Percentiles rank a stretch among this genome's conserved stretches.
Conservation (phyloP, 2,797 vertebrate genomes). For the Chaetodon trifasciatus region DNA sequence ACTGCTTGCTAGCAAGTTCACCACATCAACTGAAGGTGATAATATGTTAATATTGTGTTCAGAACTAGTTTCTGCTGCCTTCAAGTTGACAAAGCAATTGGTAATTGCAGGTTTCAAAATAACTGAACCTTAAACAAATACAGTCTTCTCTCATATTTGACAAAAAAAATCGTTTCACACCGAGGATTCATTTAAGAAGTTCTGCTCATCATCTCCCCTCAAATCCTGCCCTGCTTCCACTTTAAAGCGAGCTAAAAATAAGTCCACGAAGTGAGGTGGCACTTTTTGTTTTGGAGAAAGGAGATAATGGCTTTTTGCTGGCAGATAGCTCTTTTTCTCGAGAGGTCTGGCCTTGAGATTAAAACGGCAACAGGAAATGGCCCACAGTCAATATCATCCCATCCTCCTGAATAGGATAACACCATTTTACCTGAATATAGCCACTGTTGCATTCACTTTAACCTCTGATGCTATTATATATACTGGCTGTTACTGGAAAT, state of each 20-base stretch:
- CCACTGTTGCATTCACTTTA: slow-evolving; percentile 39
- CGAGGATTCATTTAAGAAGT: slow-evolving; percentile 5
- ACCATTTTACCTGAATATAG: slow-evolving; percentile 44
- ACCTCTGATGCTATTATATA: slow-evolving; percentile 38
- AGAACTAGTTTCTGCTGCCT: neutral
- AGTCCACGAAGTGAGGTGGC: slow-evolving; percentile 41
- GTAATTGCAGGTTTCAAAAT: neutral
- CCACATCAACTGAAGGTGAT: neutral
- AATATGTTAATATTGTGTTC: neutral
- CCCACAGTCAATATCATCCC: slow-evolving; percentile 57
- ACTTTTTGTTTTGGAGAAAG: slow-evolving; percentile 39
- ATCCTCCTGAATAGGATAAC: slow-evolving; percentile 57
- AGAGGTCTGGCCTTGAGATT: slow-evolving; percentile 55
- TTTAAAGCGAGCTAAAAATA: slow-evolving; percentile 57
- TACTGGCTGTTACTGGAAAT: neutral
- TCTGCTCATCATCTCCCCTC: slow-evolving; percentile 12
- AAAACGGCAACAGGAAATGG: slow-evolving; percentile 66
- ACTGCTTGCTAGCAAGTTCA: neutral
- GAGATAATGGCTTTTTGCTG: slow-evolving; percentile 72
- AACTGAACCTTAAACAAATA: neutral
- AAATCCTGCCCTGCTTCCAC: slow-evolving; percentile 21
- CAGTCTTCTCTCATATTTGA: neutral
- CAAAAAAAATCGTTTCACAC: neutral
- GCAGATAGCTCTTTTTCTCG: slow-evolving; percentile 52
- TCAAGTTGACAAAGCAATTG: no score